Conservation (phyloP, 2,113 vertebrate genomes). For the Nothocercus nigrocapillus region DNA sequence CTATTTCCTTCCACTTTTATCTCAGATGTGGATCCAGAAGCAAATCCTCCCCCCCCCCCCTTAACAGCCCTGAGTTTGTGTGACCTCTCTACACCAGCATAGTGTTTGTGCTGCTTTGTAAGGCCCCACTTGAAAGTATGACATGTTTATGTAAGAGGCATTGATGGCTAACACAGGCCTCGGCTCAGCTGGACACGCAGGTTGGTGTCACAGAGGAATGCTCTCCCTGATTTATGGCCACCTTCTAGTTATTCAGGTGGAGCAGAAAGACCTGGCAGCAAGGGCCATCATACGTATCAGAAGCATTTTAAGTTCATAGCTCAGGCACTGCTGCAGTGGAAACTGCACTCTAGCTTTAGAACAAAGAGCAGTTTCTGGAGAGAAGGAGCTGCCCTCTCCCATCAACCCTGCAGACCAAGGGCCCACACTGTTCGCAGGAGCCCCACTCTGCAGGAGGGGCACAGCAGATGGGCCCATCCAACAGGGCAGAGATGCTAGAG, state of each 20-base stretch:
- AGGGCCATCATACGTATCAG: conserved; percentile 49
- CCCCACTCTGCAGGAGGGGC: not conserved
- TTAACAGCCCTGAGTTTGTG: conserved; percentile 72
- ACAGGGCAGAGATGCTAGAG: not conserved
- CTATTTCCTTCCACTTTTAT: not conserved
- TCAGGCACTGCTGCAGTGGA: conserved; percentile 54
- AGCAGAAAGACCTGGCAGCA: conserved; percentile 49
- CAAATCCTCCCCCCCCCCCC: not conserved
- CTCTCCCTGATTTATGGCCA: conserved; percentile 74
- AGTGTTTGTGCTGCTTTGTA: conserved; percentile 67
- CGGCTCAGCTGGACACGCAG: conserved; percentile 65
- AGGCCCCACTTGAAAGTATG: conserved; percentile 78
- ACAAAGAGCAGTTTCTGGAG: conserved; percentile 21
- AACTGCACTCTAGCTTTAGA: conserved; percentile 54
- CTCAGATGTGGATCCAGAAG: not conserved
- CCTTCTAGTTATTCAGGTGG: conserved; percentile 79
- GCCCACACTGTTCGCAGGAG: not conserved
- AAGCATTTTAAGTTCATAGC: conserved; percentile 71
- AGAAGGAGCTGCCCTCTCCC: not conserved
- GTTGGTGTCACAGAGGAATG: conserved; percentile 76
- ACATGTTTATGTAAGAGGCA: conserved; percentile 76
- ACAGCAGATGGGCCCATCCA: not conserved
- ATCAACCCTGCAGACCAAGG: not conserved
- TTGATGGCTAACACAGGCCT: conserved; percentile 72
- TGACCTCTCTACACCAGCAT: conserved; percentile 64